Percentiles rank a stretch among this genome's conserved stretches.
Evolutionary conservation across 1,140 invertebrate species (phyloP).

Genomic region (Psilanteris sp.): DNA sequence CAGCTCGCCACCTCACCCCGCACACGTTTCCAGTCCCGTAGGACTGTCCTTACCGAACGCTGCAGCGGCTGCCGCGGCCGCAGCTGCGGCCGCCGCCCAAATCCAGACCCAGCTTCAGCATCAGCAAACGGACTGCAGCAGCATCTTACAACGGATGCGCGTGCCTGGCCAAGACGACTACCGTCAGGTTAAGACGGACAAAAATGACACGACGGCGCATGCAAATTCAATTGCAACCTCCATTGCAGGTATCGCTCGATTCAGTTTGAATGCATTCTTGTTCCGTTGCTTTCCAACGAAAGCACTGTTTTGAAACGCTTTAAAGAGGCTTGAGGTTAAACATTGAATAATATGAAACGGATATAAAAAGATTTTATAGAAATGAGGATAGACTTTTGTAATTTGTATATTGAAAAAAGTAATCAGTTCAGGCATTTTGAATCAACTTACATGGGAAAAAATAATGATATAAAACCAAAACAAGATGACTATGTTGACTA

Average conservation of each 20-base stretch:
- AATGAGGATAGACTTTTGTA: too few species aligned
- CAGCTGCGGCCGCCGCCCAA: conserved; percentile 70
- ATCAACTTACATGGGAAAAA: too few species aligned
- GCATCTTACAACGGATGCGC: conserved; percentile 71
- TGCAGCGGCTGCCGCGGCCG: conserved; percentile 68
- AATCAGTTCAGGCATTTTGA: too few species aligned
- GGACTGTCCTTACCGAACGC: conserved; percentile 68
- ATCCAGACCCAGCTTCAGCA: conserved; percentile 73
- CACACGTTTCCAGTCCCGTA: conserved; percentile 69
- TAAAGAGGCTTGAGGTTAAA: too few species aligned
- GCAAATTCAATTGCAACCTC: conserved; percentile 54
- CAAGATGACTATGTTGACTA: too few species aligned
- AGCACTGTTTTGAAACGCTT: too few species aligned
- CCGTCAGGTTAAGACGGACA: conserved; percentile 66
- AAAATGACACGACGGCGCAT: conserved; percentile 64
- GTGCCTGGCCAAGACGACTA: conserved; percentile 70
- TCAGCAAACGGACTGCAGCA: conserved; percentile 69
- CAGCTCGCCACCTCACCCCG: conserved; percentile 71
- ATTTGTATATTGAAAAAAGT: too few species aligned
- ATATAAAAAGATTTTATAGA: too few species aligned
- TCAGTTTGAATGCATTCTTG: too few species aligned
- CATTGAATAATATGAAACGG: too few species aligned
- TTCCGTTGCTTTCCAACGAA: too few species aligned
- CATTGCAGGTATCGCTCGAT: conserved; percentile 57
- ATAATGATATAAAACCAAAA: too few species aligned